Evolutionary conservation across 2,888 invertebrate genomes (phyloP), one percentile per base, ranked within the genome.

Genomic region (Spodoptera picta): DNA sequence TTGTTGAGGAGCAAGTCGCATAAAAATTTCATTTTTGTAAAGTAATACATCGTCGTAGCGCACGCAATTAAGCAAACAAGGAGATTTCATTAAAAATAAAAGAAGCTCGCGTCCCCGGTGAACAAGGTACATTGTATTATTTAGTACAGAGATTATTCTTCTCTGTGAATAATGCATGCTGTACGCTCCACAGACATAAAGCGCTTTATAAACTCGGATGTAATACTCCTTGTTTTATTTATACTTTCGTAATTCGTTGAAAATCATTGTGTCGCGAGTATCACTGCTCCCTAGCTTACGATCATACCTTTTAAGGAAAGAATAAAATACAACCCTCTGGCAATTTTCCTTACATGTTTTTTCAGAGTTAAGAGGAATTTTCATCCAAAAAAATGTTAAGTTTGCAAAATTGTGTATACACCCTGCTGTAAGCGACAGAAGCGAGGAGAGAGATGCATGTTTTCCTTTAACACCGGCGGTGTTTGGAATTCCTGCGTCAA

Each of bases 401-500:
- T 60, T 76, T 69, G 76, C 72, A 62, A 77, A 80, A 79, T 74
- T 77, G 69, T 65, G 31, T 42, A 24, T 65, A 69, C 69, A 73
- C 65, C 72, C 75, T 66, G 67, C 69, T 77, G 79, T 78, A 79
- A 82, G 76, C 79, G 79, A 80, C 81, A 69, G 69, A 65, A 48
- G 72, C 72, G 78, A 69, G 75, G 78, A 77, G 79, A 62, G 81
- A 81, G 80, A 79, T 75, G 72, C 80, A 82, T 89, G 90, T 91
- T 92, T 91, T 89, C 88, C 85, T 88, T 88, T 83, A 83, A 80
- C 86, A 81, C 82, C 80, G 84, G 64, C 85, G 75, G 73, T 92
- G 92, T 91, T 92, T 91, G 86, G 85, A 89, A 93, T 92, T 92
- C 91, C 84, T 87, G 80, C 82, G 88, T 90, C 90, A 92, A 91